Conservation (phyloP, 2,113 vertebrate genomes). For the Notechis scutatus region DNA sequence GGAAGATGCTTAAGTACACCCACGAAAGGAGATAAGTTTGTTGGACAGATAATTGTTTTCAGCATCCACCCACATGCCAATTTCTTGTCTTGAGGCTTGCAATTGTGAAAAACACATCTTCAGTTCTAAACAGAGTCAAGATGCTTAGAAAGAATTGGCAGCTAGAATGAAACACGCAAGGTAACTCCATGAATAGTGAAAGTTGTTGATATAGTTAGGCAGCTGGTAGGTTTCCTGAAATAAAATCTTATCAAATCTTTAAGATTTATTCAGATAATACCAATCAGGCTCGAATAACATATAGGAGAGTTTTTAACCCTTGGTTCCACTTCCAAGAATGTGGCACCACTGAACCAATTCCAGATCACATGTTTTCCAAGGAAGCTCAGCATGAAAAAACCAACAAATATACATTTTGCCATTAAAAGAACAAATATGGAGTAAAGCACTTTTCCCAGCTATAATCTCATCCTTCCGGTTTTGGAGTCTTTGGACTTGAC, state of each 20-base stretch:
- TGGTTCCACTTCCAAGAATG: not conserved
- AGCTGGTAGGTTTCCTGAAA: slow-evolving; percentile 15
- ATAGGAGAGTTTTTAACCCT: not conserved
- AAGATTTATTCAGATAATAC: not conserved
- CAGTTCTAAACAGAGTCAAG: slow-evolving; percentile 44
- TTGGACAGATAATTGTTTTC: slow-evolving; percentile 63
- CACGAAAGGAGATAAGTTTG: slow-evolving; percentile 43
- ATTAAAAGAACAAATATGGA: not conserved
- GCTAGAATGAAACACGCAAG: slow-evolving; percentile 5
- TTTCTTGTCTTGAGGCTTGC: slow-evolving; percentile 64
- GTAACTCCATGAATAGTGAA: slow-evolving; percentile 36
- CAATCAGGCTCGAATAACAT: not conserved
- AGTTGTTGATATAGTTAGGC: slow-evolving; percentile 2
- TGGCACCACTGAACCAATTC: not conserved
- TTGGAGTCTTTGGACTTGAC: not conserved
- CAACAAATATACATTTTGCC: not conserved
- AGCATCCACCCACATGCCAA: slow-evolving; percentile 60
- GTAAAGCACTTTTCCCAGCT: not conserved
- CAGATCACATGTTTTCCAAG: not conserved
- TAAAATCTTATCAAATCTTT: not conserved
- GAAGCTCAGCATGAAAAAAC: not conserved
- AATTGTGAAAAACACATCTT: slow-evolving; percentile 60
- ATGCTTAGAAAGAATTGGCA: slow-evolving; percentile 41
- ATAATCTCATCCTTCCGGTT: not conserved
- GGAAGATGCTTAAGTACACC: not conserved